phyloP scores from a whole-genome alignment of 2,797 vertebrate genomes.

The Astyanax mexicanus region DNA sequence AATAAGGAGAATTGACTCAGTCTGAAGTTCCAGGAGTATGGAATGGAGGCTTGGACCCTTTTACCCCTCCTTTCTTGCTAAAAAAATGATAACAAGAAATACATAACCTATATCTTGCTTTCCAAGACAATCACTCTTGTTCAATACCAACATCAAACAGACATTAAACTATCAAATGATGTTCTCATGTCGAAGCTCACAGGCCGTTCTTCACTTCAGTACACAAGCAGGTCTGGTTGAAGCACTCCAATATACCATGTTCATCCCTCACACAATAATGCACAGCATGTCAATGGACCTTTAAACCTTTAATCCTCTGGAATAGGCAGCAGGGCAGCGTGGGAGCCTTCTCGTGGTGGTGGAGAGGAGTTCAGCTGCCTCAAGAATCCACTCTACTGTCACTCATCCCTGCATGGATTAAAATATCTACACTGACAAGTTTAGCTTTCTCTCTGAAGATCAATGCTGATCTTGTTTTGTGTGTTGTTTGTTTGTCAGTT shows the following conservation, averaged over 20 bases:
- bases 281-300: conserved; percentile 48
- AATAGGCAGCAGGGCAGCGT: conserved; percentile 23
- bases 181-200: not conserved
- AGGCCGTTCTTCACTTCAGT: conserved; percentile 29
- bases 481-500: not conserved
- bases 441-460: not conserved
- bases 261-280: conserved; percentile 52
- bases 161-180: conserved; percentile 30
- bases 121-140: no score
- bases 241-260: conserved; percentile 44
- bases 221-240: conserved; percentile 33
- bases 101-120: no score
- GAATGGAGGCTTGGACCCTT: no score
- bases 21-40: no score
- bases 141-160: not conserved
- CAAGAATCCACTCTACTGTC: conserved; percentile 21
- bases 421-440: not conserved
- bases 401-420: conserved; percentile 6
- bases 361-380: conserved; percentile 32
- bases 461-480: not conserved
- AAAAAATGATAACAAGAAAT: no score
- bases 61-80: no score
- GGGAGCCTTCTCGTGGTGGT: conserved; percentile 29
- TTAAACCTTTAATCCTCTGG: conserved; percentile 53
- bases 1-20: no score